Conservation (phyloP, 2,113 vertebrate genomes). For the Ciconia boyciana region DNA sequence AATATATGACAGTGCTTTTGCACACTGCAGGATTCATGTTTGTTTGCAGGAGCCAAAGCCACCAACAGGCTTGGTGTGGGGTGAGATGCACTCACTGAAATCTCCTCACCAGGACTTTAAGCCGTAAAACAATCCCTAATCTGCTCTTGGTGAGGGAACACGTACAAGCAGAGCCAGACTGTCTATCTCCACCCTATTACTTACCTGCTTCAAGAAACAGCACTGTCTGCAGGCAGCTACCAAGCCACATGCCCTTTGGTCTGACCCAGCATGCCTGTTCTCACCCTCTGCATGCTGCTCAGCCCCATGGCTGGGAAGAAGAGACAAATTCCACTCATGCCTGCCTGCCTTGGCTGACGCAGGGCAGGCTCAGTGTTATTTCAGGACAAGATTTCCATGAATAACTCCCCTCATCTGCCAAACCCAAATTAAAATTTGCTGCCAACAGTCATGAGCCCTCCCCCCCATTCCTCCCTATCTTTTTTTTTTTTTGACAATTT, state of each 20-base stretch:
- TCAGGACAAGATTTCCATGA: background rate
- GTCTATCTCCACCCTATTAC: background rate
- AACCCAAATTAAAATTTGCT: conserved; percentile 16
- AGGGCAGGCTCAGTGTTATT: background rate
- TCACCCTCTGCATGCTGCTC: background rate
- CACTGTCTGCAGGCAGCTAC: background rate
- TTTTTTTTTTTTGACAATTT: background rate
- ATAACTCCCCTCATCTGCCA: background rate
- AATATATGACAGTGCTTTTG: background rate
- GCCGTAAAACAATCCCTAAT: background rate
- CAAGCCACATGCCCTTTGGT: background rate
- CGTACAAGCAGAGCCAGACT: background rate
- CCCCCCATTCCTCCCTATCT: background rate
- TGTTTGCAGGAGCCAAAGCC: background rate
- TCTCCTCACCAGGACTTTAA: background rate
- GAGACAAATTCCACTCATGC: background rate
- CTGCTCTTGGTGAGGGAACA: background rate
- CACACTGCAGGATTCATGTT: background rate
- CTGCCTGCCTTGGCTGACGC: background rate
- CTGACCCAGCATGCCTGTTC: background rate
- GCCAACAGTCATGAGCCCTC: background rate
- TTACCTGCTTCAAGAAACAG: background rate
- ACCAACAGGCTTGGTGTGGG: accelerated
- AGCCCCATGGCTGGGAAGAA: background rate
- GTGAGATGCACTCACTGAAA: background rate